phyloP scores from a whole-genome alignment of 37 sponge, comb jelly and placozoan species.

The Agelas oroides region DNA sequence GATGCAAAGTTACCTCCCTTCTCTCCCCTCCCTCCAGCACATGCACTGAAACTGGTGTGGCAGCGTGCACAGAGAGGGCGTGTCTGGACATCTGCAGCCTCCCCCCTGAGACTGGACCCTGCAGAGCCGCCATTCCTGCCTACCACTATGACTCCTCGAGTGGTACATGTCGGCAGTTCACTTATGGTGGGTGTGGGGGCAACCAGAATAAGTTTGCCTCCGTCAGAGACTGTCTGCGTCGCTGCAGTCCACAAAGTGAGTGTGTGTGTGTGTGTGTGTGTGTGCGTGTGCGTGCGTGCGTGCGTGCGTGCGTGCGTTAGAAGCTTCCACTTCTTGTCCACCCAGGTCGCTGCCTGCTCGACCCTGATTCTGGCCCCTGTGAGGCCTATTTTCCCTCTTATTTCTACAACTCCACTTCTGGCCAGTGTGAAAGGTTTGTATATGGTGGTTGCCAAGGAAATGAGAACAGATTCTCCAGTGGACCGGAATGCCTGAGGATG shows the following conservation, averaged over 20 bases:
- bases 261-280: neutral
- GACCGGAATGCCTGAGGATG: neutral
- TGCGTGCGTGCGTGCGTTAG: neutral
- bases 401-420: conserved; percentile 48
- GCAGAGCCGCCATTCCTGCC: neutral
- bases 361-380: neutral
- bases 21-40: conserved; percentile 1
- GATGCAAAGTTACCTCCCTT: too few species aligned
- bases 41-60: conserved; percentile 22
- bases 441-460: conserved; percentile 66
- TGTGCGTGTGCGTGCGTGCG: conserved; percentile 2
- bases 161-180: neutral
- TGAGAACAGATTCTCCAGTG: conserved; percentile 34
- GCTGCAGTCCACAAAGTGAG: conserved; percentile 21
- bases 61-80: conserved; percentile 24
- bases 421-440: conserved; percentile 38
- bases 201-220: conserved; percentile 9
- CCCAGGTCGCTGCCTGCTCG: conserved; percentile 25
- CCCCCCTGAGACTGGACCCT: too few species aligned
- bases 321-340: neutral
- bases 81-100: neutral
- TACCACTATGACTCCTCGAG: neutral
- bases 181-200: conserved; percentile 21
- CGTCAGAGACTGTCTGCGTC: conserved; percentile 9
- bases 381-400: conserved; percentile 13